Base-by-base conservation (phyloP, 35 echinoderm and acorn worm genomes). In the Apostichopus californicus region DNA sequence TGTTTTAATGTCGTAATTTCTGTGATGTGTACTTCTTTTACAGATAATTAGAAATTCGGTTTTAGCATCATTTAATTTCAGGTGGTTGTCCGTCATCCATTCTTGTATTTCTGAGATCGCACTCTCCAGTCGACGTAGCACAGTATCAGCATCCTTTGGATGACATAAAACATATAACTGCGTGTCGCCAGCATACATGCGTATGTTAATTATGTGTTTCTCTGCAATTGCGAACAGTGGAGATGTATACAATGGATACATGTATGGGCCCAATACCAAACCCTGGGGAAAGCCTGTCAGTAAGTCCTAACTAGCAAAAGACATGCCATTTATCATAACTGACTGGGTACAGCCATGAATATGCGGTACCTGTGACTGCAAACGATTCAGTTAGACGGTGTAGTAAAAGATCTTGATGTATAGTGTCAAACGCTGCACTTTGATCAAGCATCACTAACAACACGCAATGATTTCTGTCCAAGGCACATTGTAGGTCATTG, bases 401-500 rank as follows among this genome's bases (percentile, higher is more conserved):
- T n/a, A 95, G 79, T 9, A 95, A 52, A 25, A 95, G 73, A 15
- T 21, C 52, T 57, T 90, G 87, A 77, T 89, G 9, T 9, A 95
- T 84, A 82, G 91, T 93, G 79, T 95, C 92, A n/a, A n/a, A n/a
- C n/a, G n/a, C n/a, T n/a, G n/a, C n/a, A n/a, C n/a, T n/a, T n/a
- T n/a, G n/a, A n/a, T n/a, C n/a, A 90, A 93, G 72, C 54, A 93
- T 46, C 25, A 95, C 84, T 55, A 95, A 63, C 46, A 92, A 71
- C 1, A 78, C 73, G 5, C 64, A 28, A 68, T 80, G 26, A 77
- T 81, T 11, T 14, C 89, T 17, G 28, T 79, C 63, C 26, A 91
- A 28, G 26, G 77, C 56, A 18, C 79, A 13, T 58, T 79, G 73
- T 63, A 92, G 79, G 58, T 95, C 84, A 81, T 92, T 92, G 20